Base-by-base conservation (phyloP, 2,113 vertebrate species). In the Engystomops pustulosus region DNA sequence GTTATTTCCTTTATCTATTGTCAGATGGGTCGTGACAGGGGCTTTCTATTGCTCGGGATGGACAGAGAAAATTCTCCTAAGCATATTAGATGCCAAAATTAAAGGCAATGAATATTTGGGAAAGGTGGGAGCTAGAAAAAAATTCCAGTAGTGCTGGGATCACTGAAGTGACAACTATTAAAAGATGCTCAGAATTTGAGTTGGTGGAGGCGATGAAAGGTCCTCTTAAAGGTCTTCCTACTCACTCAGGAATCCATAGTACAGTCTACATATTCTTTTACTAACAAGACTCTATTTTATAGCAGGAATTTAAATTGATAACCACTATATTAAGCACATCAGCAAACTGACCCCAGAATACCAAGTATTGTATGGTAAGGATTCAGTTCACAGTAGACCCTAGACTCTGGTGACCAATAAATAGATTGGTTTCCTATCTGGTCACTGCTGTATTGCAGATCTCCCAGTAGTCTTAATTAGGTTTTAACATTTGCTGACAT, bases 401-500 rank as follows among this genome's bases (percentile, higher is more conserved):
- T 25, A 58, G 53, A 25, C 53, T 58, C 53, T 58, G n/a, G 53
- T 25, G n/a, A 58, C n/a, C 2, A 58, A 23, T 25, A 58, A 55
- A 58, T 10, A 58, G 53, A 58, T 58, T 58, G 53, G n/a, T 17
- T 58, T 58, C 23, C 53, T 18, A 58, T 23, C 9, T 58, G 23
- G 23, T 25, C 53, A 25, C 53, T 11, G 53, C 53, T 25, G n/a
- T 58, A 58, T 11, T 25, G 23, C 12, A 25, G 53, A 58, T 58
- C n/a, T 58, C 53, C 53, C 53, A 25, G 53, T 58, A 58, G 53
- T 58, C 53, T 58, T 58, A 58, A 58, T 58, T 58, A 58, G 53
- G n/a, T 58, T 58, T 58, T 58, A 58, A 25, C 53, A 58, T 58
- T 58, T 58, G 53, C 53, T 58, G 53, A 58, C 53, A 58, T 58